These are phyloP conservation scores for Drosophila buzzatii DNA, from an alignment of 2,888 invertebrate genomes.

Conservation along the genomic window DNA sequence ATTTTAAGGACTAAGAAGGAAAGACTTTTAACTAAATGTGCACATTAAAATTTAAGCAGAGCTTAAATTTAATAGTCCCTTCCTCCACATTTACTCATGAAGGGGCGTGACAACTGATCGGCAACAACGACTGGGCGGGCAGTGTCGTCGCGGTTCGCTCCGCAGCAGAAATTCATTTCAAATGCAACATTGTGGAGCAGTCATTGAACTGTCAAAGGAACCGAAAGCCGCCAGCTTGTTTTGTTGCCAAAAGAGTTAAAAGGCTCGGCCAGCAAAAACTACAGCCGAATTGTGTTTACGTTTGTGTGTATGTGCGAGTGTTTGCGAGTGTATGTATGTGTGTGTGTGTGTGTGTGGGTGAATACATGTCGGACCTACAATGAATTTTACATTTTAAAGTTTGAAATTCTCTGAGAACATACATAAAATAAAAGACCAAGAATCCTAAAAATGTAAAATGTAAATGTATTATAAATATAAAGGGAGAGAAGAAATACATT, in stretches of 20 bases:
- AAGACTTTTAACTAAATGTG: background rate
- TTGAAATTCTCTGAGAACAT: constrained; percentile 6
- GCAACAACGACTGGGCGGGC: constrained; percentile 18
- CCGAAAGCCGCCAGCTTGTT: constrained; percentile 27
- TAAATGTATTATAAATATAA: background rate
- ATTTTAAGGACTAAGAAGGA: background rate
- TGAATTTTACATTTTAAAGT: constrained; percentile 9
- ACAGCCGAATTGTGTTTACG: constrained; percentile 7
- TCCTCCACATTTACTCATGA: background rate
- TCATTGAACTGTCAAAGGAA: constrained; percentile 42
- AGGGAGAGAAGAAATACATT: background rate
- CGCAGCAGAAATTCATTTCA: constrained; percentile 28
- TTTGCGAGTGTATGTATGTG: background rate
- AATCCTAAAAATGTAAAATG: background rate
- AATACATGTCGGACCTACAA: constrained; percentile 7
- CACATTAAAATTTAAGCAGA: background rate
- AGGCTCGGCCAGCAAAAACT: constrained; percentile 17
- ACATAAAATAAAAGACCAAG: constrained; percentile 17
- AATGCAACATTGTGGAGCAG: constrained; percentile 41
- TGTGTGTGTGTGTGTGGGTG: constrained; percentile 2
- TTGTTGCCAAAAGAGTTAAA: constrained; percentile 20
- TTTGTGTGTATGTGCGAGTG: background rate
- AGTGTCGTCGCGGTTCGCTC: constrained; percentile 8
- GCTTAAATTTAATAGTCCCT: background rate
- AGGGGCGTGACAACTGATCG: constrained; percentile 11